A percentile compares a stretch with the other conserved stretches of the same genome.
Evolutionary conservation across 2,113 vertebrate genomes (phyloP).

Genomic region (Zosterops pallidus): DNA sequence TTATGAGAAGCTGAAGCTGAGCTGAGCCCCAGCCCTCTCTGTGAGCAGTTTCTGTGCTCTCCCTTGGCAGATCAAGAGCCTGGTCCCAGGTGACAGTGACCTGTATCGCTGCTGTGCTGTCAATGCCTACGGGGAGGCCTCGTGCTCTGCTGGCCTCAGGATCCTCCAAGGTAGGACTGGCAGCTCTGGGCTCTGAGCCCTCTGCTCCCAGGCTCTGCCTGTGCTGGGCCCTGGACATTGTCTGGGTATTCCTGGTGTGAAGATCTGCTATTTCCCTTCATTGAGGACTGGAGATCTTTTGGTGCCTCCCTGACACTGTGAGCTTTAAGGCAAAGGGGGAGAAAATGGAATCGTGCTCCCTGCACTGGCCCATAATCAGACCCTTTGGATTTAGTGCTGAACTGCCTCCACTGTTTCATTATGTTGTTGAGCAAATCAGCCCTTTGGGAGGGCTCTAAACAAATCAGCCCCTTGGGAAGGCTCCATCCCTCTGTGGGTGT

Average conservation of each 20-base stretch:
- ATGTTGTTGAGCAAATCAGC: not conserved
- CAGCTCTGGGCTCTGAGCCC: not conserved
- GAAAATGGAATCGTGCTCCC: not conserved
- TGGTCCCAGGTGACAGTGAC: conserved; percentile 75
- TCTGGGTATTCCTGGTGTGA: not conserved
- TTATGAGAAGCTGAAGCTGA: not conserved
- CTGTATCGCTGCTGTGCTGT: conserved; percentile 80
- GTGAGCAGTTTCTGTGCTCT: not conserved
- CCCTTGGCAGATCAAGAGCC: conserved; percentile 75
- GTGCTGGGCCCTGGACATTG: not conserved
- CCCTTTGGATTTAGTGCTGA: not conserved
- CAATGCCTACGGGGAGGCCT: conserved; percentile 84
- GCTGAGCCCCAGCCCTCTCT: not conserved
- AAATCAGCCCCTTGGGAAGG: not conserved
- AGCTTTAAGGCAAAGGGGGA: not conserved
- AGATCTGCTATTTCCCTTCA: not conserved
- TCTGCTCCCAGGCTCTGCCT: not conserved
- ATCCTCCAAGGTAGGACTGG: conserved; percentile 80
- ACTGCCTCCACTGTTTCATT: not conserved
- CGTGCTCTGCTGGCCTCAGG: conserved; percentile 75
- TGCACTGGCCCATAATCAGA: not conserved
- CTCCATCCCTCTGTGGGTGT: not conserved
- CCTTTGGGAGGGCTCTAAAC: not conserved
- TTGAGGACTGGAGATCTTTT: not conserved
- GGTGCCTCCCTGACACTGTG: not conserved